These are phyloP conservation scores for Lepisosteus osseus DNA, from an alignment of 2,113 vertebrate genomes.

Conservation along the genomic window DNA sequence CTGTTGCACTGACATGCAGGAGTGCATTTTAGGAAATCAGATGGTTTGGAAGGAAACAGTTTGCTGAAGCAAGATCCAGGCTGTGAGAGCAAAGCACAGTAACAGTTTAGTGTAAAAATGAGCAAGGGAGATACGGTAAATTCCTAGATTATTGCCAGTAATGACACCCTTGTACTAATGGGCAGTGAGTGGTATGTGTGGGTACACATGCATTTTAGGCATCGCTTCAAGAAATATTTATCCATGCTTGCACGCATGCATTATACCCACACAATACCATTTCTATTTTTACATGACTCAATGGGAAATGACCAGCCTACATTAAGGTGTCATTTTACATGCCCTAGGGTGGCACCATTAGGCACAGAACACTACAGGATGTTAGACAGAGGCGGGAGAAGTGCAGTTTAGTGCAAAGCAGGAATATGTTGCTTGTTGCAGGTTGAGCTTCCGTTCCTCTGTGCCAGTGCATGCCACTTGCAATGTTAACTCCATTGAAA, in stretches of 20 bases:
- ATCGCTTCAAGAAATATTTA: conserved; percentile 48
- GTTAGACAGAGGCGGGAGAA: too few relatives aligned
- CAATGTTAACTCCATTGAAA: too few relatives aligned
- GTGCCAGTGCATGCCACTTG: too few relatives aligned
- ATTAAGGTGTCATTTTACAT: conserved; percentile 66
- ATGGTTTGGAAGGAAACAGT: conserved; percentile 27
- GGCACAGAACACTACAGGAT: too few relatives aligned
- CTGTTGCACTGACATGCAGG: too few relatives aligned
- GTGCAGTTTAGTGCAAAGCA: too few relatives aligned
- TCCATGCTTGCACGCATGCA: conserved; percentile 35
- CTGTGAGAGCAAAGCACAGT: conserved; percentile 67
- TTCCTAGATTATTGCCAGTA: conserved; percentile 49
- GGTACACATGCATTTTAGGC: conserved; percentile 20
- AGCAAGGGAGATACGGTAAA: conserved; percentile 65
- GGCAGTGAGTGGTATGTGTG: conserved; percentile 35
- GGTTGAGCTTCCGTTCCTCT: too few relatives aligned
- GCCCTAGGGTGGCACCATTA: conserved; percentile 28
- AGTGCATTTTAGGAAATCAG: too few relatives aligned
- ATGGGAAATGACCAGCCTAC: conserved; percentile 73
- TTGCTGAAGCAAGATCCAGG: conserved; percentile 37
- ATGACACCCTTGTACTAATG: conserved; percentile 58
- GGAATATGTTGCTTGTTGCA: too few relatives aligned
- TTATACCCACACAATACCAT: conserved; percentile 49
- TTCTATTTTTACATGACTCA: conserved; percentile 68
- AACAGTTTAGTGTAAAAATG: conserved; percentile 62